Evolutionary conservation across 1,140 invertebrate genomes (phyloP), one percentile per base, ranked within the genome.

Genomic region (Dufourea novaeangliae): DNA sequence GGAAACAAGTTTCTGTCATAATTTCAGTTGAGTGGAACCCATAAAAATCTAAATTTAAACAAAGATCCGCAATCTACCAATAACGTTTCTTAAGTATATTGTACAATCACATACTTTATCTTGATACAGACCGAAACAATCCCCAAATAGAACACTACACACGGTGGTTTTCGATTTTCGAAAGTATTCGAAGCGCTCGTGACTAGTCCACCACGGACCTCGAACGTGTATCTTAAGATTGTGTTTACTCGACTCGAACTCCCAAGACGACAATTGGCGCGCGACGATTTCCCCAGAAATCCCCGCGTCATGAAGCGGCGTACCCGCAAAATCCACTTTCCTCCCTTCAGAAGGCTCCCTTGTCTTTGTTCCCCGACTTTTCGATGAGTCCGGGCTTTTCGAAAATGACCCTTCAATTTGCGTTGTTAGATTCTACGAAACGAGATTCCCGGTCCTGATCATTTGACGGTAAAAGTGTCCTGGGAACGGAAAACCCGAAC

Each of bases 211-310:
- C 22, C 57, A 22, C n/a, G 68, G 44, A 44, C 39, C 27, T 71
- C 41, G 41, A 79, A 46, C 46, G 52, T 61, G 57, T 76, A 32
- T 52, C 52, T 79, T 34, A 64, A 54, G 61, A 50, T 52, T 27
- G 41, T 81, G 80, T 82, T 82, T 82, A 54, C 54, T 4, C 66
- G 34, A 66, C 50, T 10, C 44, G 61, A 81, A 81, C 66, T 77
- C 78, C 52, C 54, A 2, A 54, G 59, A 29, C 62, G 29, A 25
- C 14, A 69, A 67, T 81, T 69, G 79, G 56, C 72, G 52, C 66
- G 52, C 50, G n/a, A n/a, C 66, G 57, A 70, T 81, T 77, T 52
- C 44, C 39, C n/a, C n/a, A n/a, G 79, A 77, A 70, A 66, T 77
- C 54, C 72, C 32, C n/a, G n/a, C n/a, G 39, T 61, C 61, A 56